Conservation (phyloP, 2,888 invertebrate species). For the Cheiracanthium punctorium region DNA sequence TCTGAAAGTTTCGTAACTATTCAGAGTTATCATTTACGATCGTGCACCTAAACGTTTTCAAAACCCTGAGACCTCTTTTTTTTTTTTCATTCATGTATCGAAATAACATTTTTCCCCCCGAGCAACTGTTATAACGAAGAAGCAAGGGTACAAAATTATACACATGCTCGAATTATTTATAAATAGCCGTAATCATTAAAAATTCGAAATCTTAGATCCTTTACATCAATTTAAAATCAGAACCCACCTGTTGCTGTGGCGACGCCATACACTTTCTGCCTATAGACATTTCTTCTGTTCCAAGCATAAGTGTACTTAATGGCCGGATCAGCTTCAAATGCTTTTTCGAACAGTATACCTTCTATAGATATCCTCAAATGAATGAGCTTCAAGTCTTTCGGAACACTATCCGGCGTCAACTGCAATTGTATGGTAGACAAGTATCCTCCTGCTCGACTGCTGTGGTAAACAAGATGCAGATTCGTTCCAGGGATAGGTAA, state of each 20-base stretch:
- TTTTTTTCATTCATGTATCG: no score
- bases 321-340: slow-evolving; percentile 96
- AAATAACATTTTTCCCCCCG: no score
- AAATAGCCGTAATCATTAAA: no score
- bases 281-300: slow-evolving; percentile 97
- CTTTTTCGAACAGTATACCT: slow-evolving; percentile 92
- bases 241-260: slow-evolving; percentile 77
- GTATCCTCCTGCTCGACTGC: slow-evolving; percentile 95
- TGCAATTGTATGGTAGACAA: slow-evolving; percentile 93
- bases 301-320: slow-evolving; percentile 97
- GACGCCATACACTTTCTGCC: slow-evolving; percentile 76
- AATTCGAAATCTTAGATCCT: no score
- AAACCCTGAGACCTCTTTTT: no score
- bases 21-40: no score
- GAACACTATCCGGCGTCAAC: slow-evolving; percentile 87
- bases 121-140: no score
- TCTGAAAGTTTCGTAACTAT: no score
- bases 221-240: no score
- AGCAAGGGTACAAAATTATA: no score
- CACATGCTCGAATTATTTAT: no score
- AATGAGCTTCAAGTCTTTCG: slow-evolving; percentile 88
- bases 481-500: slow-evolving; percentile 95
- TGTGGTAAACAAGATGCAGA: slow-evolving; percentile 94
- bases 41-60: no score
- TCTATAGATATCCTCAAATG: slow-evolving; percentile 89